Percentiles rank a stretch among this genome's conserved stretches.
phyloP scores from a whole-genome alignment of 2,888 invertebrate species.

The Ashinkailepas kermadecensis region DNA sequence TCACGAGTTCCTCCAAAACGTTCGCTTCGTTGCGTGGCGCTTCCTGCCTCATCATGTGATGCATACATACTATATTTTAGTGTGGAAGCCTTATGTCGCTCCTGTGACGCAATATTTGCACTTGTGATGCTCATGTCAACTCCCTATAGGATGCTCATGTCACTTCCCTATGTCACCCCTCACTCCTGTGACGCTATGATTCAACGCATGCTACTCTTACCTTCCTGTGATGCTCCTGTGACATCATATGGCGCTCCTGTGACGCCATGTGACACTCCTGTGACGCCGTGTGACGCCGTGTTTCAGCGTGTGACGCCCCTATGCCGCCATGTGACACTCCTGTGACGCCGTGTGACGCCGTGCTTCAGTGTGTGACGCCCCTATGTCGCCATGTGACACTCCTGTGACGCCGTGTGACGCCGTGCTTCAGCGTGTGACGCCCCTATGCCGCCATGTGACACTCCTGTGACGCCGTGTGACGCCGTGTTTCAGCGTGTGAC shows the following conservation, averaged over 20 bases:
- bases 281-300: too few species aligned
- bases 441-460: too few species aligned
- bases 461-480: neutral
- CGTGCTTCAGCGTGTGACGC: constrained; percentile 40
- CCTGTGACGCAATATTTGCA: constrained; percentile 24
- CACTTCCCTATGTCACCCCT: too few species aligned
- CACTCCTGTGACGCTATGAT: constrained; percentile 38
- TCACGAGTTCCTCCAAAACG: too few species aligned
- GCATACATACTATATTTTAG: too few species aligned
- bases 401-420: constrained; percentile 36
- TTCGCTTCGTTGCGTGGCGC: too few species aligned
- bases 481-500: constrained; percentile 40
- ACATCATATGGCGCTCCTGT: constrained; percentile 40
- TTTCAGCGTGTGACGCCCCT: constrained; percentile 39
- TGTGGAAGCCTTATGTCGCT: too few species aligned
- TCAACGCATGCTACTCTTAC: constrained; percentile 35
- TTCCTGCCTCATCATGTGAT: too few species aligned
- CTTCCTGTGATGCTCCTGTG: constrained; percentile 12
- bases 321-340: neutral
- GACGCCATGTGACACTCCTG: neutral
- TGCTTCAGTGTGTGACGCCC: constrained; percentile 40
- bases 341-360: constrained; percentile 38
- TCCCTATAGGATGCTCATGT: constrained; percentile 28
- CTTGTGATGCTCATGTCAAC: constrained; percentile 33
- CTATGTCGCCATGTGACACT: neutral